These are phyloP conservation scores for Dromas ardeola DNA, from an alignment of 2,113 vertebrate species.

Conservation along the genomic window DNA sequence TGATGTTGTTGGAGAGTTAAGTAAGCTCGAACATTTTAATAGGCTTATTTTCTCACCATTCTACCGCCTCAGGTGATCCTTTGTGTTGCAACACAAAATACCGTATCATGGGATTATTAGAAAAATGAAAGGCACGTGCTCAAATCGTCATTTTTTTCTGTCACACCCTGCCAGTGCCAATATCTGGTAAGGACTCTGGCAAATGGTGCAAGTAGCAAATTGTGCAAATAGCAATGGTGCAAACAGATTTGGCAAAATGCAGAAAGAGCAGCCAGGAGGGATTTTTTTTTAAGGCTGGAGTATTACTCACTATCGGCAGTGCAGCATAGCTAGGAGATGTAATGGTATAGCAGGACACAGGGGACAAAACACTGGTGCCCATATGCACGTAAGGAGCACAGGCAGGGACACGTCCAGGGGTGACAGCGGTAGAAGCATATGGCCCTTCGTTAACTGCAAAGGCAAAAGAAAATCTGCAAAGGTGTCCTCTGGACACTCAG, in stretches of 20 bases:
- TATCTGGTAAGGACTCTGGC: neutral
- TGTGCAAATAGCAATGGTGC: neutral
- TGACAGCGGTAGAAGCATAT: accelerated
- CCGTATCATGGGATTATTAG: neutral
- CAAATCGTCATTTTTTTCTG: neutral
- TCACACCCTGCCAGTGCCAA: neutral
- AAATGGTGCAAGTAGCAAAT: neutral
- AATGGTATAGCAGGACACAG: neutral
- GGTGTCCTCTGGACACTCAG: neutral
- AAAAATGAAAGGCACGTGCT: neutral
- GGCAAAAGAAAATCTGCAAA: neutral
- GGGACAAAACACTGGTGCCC: neutral
- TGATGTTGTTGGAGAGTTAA: neutral
- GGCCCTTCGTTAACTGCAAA: neutral
- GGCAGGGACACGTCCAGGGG: neutral
- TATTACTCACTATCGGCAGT: neutral
- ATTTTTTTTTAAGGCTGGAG: neutral
- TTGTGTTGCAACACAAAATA: slow-evolving; percentile 33
- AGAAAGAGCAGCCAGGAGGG: neutral
- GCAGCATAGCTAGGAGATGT: neutral
- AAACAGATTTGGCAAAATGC: neutral
- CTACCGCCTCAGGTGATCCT: slow-evolving; percentile 48
- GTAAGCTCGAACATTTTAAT: slow-evolving; percentile 19
- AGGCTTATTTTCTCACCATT: slow-evolving; percentile 56
- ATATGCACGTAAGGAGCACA: accelerated